phyloP scores from a whole-genome alignment of 2,888 invertebrate genomes.

The Clunio marinus region DNA sequence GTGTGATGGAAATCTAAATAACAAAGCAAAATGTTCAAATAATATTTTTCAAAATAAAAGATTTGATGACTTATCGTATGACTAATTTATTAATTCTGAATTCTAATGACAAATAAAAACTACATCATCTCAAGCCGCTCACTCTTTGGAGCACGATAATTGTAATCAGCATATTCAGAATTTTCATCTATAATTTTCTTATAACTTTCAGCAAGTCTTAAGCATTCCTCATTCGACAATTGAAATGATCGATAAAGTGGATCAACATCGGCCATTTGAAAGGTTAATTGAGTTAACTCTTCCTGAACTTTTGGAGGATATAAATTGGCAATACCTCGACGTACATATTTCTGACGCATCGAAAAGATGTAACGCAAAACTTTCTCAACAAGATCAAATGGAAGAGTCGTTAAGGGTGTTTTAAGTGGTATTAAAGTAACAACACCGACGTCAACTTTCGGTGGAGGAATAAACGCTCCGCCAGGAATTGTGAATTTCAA shows the following conservation, averaged over 20 bases:
- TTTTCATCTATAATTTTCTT: conserved; percentile 63
- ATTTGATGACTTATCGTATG: too few species aligned
- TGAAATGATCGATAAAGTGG: conserved; percentile 66
- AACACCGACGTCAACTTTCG: conserved; percentile 95
- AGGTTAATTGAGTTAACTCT: conserved; percentile 64
- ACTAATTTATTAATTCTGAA: too few species aligned
- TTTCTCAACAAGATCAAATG: conserved; percentile 85
- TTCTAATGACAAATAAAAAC: conserved; percentile 18
- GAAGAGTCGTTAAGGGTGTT: conserved; percentile 67
- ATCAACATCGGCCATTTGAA: conserved; percentile 66
- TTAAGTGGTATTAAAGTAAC: conserved; percentile 79
- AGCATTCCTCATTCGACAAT: conserved; percentile 73
- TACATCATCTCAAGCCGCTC: conserved; percentile 8
- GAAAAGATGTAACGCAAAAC: conserved; percentile 81
- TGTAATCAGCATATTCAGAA: conserved; percentile 63
- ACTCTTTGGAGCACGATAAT: conserved; percentile 58
- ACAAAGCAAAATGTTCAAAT: conserved; percentile 27
- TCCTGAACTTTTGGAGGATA: conserved; percentile 68
- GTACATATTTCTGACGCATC: conserved; percentile 79
- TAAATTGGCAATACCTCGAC: conserved; percentile 64
- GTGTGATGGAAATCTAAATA: too few species aligned
- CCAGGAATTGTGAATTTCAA: conserved; percentile 87
- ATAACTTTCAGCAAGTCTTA: conserved; percentile 73
- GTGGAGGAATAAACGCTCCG: conserved; percentile 85
- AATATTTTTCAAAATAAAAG: neutral